These are phyloP conservation scores for Sarcophaga rosellei DNA, from an alignment of 2,888 invertebrate genomes.

Conservation along the genomic window DNA sequence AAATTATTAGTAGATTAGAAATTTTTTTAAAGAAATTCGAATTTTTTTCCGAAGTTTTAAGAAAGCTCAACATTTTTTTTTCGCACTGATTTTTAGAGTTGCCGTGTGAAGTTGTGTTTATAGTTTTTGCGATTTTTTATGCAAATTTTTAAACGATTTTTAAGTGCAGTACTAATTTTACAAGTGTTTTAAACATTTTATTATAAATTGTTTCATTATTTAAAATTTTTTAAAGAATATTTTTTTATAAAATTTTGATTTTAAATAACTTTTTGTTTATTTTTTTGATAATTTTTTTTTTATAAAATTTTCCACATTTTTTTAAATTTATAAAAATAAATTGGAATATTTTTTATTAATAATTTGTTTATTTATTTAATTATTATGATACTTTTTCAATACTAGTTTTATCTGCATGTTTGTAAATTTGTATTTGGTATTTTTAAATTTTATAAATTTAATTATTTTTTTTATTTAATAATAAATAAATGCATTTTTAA, in stretches of 20 bases:
- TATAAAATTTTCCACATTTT: not conserved
- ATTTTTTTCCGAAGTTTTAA: constrained; percentile 42
- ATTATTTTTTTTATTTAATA: not conserved
- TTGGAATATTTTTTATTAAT: too few relatives aligned
- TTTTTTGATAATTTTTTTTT: not conserved
- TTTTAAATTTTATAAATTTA: not conserved
- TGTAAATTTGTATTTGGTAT: too few relatives aligned
- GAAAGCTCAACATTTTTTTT: constrained; percentile 43
- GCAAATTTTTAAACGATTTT: too few relatives aligned
- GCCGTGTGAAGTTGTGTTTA: not conserved
- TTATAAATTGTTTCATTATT: not conserved
- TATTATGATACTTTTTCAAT: too few relatives aligned
- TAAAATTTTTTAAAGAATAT: not conserved
- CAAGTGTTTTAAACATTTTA: not conserved
- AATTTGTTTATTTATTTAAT: too few relatives aligned
- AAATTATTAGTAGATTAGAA: not conserved
- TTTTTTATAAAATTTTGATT: not conserved
- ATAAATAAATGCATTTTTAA: not conserved
- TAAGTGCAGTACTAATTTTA: too few relatives aligned
- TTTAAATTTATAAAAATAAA: not conserved
- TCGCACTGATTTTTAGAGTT: not conserved
- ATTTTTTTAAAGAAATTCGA: constrained; percentile 35
- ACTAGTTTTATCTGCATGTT: too few relatives aligned
- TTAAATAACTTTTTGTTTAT: not conserved
- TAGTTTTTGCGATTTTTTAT: not conserved